phyloP scores from a whole-genome alignment of 1,140 invertebrate genomes.

The Drosophila bifasciata region DNA sequence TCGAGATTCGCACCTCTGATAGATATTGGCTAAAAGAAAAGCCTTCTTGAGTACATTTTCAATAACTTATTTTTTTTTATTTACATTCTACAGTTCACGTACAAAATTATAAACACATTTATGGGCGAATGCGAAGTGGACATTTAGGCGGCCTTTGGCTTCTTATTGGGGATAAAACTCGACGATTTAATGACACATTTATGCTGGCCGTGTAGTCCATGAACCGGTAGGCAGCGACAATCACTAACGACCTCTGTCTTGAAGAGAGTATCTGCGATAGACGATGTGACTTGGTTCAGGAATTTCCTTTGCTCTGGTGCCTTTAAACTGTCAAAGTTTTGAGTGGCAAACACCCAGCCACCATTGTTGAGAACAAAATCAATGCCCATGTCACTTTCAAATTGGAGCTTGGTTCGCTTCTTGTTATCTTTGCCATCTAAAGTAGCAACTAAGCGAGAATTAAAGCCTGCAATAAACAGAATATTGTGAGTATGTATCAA shows the following conservation, averaged over 20 bases:
- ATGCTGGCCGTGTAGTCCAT: slow-evolving; percentile 71
- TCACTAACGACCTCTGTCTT: slow-evolving; percentile 77
- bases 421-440: slow-evolving; percentile 86
- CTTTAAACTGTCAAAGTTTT: slow-evolving; percentile 75
- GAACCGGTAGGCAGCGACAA: slow-evolving; percentile 59
- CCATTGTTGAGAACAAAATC: slow-evolving; percentile 78
- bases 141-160: slow-evolving; percentile 54
- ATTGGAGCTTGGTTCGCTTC: slow-evolving; percentile 85
- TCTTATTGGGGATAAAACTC: slow-evolving; percentile 72
- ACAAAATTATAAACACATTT: no score
- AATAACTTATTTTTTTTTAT: no score
- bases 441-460: slow-evolving; percentile 85
- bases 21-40: no score
- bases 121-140: no score
- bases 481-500: no score
- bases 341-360: slow-evolving; percentile 77
- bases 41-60: no score
- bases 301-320: slow-evolving; percentile 67
- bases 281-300: slow-evolving; percentile 57
- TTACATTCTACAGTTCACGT: no score
- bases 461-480: slow-evolving; percentile 67
- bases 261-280: slow-evolving; percentile 75
- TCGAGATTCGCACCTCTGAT: no score
- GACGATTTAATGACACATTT: slow-evolving; percentile 72
- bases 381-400: slow-evolving; percentile 86